Conservation (phyloP, 2,113 vertebrate species). For the Indicator indicator region DNA sequence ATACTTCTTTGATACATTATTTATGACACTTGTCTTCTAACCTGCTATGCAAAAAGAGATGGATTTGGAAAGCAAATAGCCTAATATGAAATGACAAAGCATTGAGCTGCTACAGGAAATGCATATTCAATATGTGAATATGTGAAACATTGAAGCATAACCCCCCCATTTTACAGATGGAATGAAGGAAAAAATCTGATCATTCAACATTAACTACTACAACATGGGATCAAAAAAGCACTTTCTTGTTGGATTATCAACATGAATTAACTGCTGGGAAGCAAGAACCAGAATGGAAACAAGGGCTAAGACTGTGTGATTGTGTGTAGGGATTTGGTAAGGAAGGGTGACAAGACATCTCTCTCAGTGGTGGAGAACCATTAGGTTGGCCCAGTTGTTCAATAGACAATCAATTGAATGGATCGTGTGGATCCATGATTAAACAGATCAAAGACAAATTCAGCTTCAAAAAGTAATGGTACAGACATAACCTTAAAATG, state of each 20-base stretch:
- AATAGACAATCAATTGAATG: background rate
- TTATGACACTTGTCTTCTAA: background rate
- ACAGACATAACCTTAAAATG: background rate
- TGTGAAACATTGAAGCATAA: background rate
- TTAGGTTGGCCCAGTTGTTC: too few species aligned
- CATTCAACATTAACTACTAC: background rate
- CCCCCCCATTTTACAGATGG: background rate
- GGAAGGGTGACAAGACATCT: background rate
- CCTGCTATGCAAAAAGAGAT: background rate
- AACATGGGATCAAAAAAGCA: background rate
- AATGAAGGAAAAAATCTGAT: background rate
- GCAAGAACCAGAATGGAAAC: background rate
- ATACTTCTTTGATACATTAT: background rate
- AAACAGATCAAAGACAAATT: background rate
- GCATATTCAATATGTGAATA: background rate
- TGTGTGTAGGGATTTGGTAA: background rate
- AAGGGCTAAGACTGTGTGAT: background rate
- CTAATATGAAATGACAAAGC: background rate
- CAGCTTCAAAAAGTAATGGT: background rate
- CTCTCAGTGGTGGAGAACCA: background rate
- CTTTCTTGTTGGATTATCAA: background rate
- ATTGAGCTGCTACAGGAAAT: background rate
- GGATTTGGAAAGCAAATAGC: constrained; percentile 2
- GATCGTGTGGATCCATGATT: background rate
- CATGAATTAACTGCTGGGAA: background rate